A percentile compares a stretch with the other conserved stretches of the same genome.
Evolutionary conservation across 1,140 invertebrate species (phyloP).

Genomic region (Drosophila biarmipes): DNA sequence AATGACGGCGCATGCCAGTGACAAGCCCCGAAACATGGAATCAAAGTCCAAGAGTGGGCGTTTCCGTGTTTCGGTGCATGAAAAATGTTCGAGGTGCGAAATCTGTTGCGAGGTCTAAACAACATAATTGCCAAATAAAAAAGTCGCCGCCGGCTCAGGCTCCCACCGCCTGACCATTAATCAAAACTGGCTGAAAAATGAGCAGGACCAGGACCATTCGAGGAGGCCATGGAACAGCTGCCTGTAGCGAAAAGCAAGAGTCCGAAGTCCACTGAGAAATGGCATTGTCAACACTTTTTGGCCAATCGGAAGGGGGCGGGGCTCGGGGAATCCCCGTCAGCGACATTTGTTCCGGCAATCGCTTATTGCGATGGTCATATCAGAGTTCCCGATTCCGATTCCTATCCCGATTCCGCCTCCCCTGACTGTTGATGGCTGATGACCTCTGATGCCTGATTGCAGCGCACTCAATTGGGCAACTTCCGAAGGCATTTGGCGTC

Average conservation of each 20-base stretch:
- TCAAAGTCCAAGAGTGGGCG: conserved; percentile 59
- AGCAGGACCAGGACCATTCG: conserved; percentile 22
- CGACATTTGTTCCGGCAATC: conserved; percentile 49
- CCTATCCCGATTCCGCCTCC: background rate
- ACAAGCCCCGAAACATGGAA: conserved; percentile 81
- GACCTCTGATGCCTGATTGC: conserved; percentile 52
- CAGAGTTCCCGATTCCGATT: conserved; percentile 15
- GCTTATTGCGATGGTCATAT: conserved; percentile 34
- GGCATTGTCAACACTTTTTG: conserved; percentile 73
- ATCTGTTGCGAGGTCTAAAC: conserved; percentile 73
- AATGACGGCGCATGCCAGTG: conserved; percentile 81
- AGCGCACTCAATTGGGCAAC: conserved; percentile 58
- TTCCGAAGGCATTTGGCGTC: conserved; percentile 43
- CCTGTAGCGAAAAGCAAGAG: conserved; percentile 18
- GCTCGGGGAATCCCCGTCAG: conserved; percentile 16
- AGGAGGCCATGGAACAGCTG: conserved; percentile 33
- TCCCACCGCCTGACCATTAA: conserved; percentile 69
- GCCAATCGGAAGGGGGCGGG: conserved; percentile 59
- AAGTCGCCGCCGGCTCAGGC: conserved; percentile 68
- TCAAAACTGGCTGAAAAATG: conserved; percentile 68
- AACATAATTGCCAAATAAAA: conserved; percentile 83
- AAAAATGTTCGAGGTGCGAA: conserved; percentile 80
- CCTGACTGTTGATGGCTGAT: conserved; percentile 27
- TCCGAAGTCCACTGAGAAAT: conserved; percentile 48
- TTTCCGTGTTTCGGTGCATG: conserved; percentile 44